These are phyloP conservation scores for Muscidifurax raptorellus DNA, from an alignment of 1,140 invertebrate genomes.

Conservation along the genomic window DNA sequence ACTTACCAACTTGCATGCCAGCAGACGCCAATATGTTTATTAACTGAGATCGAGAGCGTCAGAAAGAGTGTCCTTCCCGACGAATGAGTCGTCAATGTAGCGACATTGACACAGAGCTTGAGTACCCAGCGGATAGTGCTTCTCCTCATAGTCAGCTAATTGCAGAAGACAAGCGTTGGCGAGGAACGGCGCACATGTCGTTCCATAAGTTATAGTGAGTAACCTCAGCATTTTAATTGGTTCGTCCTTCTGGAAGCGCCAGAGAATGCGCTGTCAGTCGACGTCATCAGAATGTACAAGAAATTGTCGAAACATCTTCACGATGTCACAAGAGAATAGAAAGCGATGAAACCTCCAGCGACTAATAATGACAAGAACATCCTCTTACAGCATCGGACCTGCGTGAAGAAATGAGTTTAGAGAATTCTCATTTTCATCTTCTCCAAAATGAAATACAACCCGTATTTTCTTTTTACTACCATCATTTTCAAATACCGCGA, in stretches of 20 bases:
- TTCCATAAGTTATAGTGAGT: background rate
- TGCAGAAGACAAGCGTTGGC: background rate
- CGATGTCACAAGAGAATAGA: background rate
- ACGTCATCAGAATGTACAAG: background rate
- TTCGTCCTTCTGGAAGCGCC: background rate
- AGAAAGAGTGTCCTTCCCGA: no score
- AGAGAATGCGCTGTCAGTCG: background rate
- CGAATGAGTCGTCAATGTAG: background rate
- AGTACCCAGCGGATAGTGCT: background rate
- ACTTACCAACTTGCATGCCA: no score
- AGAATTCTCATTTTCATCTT: background rate
- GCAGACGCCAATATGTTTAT: no score
- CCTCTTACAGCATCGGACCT: slow-evolving; percentile 1
- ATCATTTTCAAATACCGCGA: background rate
- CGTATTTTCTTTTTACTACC: background rate
- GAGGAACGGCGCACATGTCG: background rate
- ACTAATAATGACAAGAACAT: background rate
- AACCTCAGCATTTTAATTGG: background rate
- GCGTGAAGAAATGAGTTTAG: background rate
- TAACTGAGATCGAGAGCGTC: no score
- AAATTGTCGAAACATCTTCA: slow-evolving; percentile 6
- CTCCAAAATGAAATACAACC: background rate
- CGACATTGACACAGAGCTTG: background rate
- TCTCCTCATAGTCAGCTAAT: background rate
- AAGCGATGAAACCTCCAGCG: background rate